These are phyloP conservation scores for Dromius quadrimaculatus DNA, from an alignment of 2,888 invertebrate species.

Conservation along the genomic window DNA sequence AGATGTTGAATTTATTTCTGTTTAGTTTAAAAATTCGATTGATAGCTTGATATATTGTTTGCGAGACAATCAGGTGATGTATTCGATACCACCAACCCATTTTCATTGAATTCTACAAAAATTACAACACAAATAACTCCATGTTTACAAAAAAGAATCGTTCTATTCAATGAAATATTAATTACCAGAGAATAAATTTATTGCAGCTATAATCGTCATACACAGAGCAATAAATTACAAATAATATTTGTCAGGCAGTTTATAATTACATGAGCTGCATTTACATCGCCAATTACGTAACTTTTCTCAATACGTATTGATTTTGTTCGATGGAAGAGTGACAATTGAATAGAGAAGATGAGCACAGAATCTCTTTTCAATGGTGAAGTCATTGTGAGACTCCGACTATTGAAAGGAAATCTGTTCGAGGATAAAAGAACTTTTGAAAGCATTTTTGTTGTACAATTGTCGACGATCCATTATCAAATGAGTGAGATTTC, in stretches of 20 bases:
- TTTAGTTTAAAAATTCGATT: no score
- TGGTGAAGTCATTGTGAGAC: neutral
- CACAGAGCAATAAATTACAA: slow-evolving; percentile 13
- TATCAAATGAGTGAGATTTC: slow-evolving; percentile 45
- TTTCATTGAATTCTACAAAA: slow-evolving; percentile 11
- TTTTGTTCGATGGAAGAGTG: slow-evolving; percentile 23
- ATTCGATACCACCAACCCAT: neutral
- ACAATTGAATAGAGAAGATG: slow-evolving; percentile 30
- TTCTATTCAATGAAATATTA: slow-evolving; percentile 39
- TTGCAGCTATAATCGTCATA: slow-evolving; percentile 31
- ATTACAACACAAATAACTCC: slow-evolving; percentile 2
- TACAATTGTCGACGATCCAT: slow-evolving; percentile 31
- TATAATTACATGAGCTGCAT: slow-evolving; percentile 29
- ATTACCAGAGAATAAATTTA: slow-evolving; percentile 38
- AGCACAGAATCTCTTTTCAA: slow-evolving; percentile 1
- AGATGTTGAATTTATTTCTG: no score
- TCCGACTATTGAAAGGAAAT: slow-evolving; percentile 22
- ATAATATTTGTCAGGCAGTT: slow-evolving; percentile 37
- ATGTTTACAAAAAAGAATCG: slow-evolving; percentile 12
- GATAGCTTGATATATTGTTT: neutral
- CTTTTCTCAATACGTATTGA: slow-evolving; percentile 25
- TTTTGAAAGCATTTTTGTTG: no score
- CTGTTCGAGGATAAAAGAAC: no score
- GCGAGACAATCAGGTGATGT: neutral
- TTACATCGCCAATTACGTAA: slow-evolving; percentile 29